Conservation (phyloP, 2,797 vertebrate species). For the Poecilia picta region DNA sequence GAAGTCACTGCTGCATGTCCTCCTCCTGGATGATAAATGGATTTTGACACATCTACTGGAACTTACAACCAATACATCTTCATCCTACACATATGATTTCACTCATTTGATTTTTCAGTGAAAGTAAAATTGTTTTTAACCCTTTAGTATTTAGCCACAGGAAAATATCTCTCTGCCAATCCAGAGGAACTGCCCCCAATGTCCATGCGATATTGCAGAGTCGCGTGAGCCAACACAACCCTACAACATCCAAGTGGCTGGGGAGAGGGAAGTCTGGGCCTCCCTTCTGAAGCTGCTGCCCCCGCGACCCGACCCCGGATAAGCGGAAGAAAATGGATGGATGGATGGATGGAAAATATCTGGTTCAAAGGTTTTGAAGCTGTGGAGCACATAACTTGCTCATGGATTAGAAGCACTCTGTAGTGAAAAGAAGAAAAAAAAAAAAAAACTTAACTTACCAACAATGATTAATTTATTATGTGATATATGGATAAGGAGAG, state of each 20-base stretch:
- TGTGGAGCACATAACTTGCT: background rate
- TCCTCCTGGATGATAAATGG: conserved; percentile 46
- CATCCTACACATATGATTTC: background rate
- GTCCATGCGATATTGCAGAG: too few species aligned
- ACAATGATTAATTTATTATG: background rate
- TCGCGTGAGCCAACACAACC: too few species aligned
- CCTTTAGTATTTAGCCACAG: background rate
- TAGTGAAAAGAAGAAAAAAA: background rate
- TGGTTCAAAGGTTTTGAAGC: background rate
- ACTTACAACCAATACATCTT: conserved; percentile 30
- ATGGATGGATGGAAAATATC: too few species aligned
- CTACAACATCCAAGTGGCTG: too few species aligned
- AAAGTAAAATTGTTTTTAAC: background rate
- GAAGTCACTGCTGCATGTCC: conserved; percentile 66
- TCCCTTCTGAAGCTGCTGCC: too few species aligned
- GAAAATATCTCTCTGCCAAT: too few species aligned
- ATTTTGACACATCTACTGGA: conserved; percentile 43
- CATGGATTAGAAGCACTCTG: background rate
- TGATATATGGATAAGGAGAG: background rate
- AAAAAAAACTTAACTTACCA: background rate
- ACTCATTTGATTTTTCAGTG: background rate
- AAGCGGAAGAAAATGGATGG: too few species aligned
- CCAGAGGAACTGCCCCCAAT: too few species aligned
- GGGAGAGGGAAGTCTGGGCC: too few species aligned
- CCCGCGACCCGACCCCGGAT: too few species aligned